Evolutionary conservation across 2,888 invertebrate species (phyloP).

Genomic region (Anthoptus insignis): DNA sequence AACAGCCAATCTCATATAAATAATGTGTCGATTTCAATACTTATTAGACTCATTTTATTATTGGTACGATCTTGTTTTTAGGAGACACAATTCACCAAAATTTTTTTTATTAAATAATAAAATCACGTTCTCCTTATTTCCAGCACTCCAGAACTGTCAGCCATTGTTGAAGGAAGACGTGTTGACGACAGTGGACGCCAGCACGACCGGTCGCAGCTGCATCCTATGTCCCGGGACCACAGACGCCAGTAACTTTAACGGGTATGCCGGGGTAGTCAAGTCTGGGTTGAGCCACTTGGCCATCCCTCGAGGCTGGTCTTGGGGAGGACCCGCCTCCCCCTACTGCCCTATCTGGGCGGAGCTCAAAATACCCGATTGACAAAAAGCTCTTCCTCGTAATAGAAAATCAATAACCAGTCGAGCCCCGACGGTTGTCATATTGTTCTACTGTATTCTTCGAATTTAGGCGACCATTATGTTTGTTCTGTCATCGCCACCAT

Average conservation of each 20-base stretch:
- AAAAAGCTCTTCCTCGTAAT: conserved; percentile 48
- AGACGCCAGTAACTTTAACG: conserved; percentile 75
- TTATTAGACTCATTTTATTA: too few species aligned
- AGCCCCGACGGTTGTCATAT: conserved; percentile 55
- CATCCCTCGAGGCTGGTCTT: conserved; percentile 94
- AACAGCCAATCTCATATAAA: too few species aligned
- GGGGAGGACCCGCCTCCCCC: conserved; percentile 93
- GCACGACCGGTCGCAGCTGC: conserved; percentile 62
- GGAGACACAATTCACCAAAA: too few species aligned
- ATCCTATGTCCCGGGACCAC: conserved; percentile 66
- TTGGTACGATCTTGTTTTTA: too few species aligned
- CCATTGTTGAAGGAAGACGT: conserved; percentile 68
- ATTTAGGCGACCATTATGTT: conserved; percentile 58
- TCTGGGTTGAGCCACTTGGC: conserved; percentile 92
- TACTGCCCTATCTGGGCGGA: conserved; percentile 94
- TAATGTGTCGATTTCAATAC: too few species aligned
- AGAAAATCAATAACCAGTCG: conserved; percentile 54
- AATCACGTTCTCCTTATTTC: conserved; percentile 47
- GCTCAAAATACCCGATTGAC: conserved; percentile 81
- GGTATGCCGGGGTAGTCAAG: conserved; percentile 88
- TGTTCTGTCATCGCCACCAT: conserved; percentile 54
- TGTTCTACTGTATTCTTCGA: conserved; percentile 59
- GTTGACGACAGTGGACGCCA: conserved; percentile 68
- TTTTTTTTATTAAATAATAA: too few species aligned
- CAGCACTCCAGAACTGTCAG: conserved; percentile 70